Evolutionary conservation across 2,888 invertebrate genomes (phyloP).

Genomic region (Lepidocyrtoides sp.): DNA sequence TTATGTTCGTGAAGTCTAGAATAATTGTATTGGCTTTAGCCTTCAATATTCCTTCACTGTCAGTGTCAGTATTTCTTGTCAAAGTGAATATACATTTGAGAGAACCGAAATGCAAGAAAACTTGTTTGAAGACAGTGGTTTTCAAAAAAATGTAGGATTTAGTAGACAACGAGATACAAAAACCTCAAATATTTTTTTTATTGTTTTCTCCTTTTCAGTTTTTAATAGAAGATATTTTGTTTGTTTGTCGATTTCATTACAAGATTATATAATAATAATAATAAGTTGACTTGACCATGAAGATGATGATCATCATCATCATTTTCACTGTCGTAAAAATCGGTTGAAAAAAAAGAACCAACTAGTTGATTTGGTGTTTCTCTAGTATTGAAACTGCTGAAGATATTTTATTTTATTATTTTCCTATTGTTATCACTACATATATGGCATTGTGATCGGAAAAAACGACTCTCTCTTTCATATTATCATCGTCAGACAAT

Average conservation of each 20-base stretch:
- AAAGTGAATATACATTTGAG: not conserved
- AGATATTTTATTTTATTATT: conserved; percentile 41
- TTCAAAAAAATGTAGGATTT: not conserved
- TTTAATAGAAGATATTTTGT: conserved; percentile 30
- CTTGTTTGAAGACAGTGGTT: not conserved
- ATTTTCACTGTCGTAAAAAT: conserved; percentile 50
- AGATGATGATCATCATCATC: not conserved
- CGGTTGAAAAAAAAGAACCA: conserved; percentile 1
- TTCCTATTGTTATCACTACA: conserved; percentile 46
- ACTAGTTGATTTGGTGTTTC: conserved; percentile 7
- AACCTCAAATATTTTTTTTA: not conserved
- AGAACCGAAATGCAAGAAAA: not conserved
- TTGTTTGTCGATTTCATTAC: conserved; percentile 18
- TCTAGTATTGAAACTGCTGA: conserved; percentile 21
- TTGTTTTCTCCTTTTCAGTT: conserved; percentile 3
- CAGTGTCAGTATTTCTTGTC: not conserved
- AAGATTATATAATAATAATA: not conserved
- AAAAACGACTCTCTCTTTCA: conserved; percentile 20
- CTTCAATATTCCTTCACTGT: not conserved
- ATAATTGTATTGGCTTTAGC: not conserved
- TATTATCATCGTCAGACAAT: conserved; percentile 33
- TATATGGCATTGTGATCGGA: conserved; percentile 13
- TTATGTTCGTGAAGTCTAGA: conserved; percentile 49
- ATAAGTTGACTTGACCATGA: conserved; percentile 38
- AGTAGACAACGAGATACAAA: not conserved